These are phyloP conservation scores for Aleiodes sp. DNA, from an alignment of 1,140 invertebrate species.

Conservation along the genomic window DNA sequence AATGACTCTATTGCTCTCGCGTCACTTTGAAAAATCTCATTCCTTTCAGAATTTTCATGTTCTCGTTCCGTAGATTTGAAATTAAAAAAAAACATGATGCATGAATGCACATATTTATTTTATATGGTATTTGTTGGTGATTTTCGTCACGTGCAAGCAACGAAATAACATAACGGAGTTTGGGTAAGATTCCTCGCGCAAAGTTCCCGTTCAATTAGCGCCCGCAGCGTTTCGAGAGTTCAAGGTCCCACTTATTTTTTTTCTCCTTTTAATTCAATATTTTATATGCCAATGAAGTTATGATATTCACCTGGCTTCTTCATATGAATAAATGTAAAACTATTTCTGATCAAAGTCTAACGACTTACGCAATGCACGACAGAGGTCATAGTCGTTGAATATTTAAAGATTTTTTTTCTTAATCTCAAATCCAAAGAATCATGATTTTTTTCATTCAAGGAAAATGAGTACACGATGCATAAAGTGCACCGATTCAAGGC, in stretches of 20 bases:
- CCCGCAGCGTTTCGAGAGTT: constrained; percentile 19
- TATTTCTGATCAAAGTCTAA: not conserved
- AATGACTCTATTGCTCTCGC: not conserved
- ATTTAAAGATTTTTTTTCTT: not conserved
- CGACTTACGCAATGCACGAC: not conserved
- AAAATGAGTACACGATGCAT: not conserved
- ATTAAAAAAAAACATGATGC: not conserved
- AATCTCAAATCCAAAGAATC: not conserved
- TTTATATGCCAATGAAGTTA: not conserved
- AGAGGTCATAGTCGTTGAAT: not conserved
- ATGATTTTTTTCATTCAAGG: not conserved
- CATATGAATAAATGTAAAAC: not conserved
- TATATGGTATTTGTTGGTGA: constrained; percentile 15
- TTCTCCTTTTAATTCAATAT: not conserved
- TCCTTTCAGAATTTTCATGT: not conserved
- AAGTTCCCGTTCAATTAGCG: constrained; percentile 35
- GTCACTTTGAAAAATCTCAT: not conserved
- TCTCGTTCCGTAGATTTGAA: not conserved
- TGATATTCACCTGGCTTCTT: not conserved
- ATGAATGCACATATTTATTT: not conserved
- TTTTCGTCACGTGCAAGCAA: constrained; percentile 29
- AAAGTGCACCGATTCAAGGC: too few relatives aligned
- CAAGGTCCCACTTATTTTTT: constrained; percentile 22
- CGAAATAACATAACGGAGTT: constrained; percentile 33
- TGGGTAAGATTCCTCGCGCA: constrained; percentile 20